These are phyloP conservation scores for Hyles vespertilio DNA, from an alignment of 1,140 invertebrate genomes.

Conservation along the genomic window DNA sequence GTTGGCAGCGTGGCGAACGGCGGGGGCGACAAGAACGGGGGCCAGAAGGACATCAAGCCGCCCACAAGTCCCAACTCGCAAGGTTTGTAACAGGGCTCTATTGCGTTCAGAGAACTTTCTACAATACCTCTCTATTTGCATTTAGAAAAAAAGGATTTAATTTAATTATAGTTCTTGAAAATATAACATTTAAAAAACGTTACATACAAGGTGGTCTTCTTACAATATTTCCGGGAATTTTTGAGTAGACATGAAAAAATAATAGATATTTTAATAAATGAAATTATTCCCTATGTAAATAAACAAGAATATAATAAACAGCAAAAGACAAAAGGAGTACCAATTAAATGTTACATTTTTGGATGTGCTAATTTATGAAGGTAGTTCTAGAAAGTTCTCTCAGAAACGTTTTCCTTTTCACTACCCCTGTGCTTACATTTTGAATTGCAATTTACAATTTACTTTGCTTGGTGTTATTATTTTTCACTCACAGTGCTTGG, in stretches of 20 bases:
- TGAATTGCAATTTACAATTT: constrained; percentile 29
- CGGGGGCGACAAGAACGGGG: constrained; percentile 14
- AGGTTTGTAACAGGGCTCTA: constrained; percentile 38
- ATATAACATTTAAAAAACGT: no score
- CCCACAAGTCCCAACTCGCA: constrained; percentile 31
- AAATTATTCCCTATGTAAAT: no score
- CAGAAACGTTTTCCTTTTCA: constrained; percentile 12
- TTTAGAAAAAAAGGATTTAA: no score
- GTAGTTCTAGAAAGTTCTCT: constrained; percentile 12
- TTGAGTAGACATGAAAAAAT: no score
- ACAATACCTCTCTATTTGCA: neutral
- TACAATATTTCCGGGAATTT: no score
- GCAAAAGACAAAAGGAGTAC: no score
- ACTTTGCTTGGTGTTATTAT: constrained; percentile 42
- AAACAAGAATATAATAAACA: no score
- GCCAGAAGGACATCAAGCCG: constrained; percentile 34
- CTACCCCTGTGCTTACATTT: constrained; percentile 27
- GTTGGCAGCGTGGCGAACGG: constrained; percentile 9
- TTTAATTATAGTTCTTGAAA: no score
- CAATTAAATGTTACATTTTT: no score
- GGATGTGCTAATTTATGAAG: no score
- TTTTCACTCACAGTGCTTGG: constrained; percentile 23
- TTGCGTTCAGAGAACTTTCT: constrained; percentile 21
- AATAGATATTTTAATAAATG: no score
- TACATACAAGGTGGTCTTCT: no score